Conservation (phyloP, 1,140 invertebrate species). For the Littorina saxatilis region DNA sequence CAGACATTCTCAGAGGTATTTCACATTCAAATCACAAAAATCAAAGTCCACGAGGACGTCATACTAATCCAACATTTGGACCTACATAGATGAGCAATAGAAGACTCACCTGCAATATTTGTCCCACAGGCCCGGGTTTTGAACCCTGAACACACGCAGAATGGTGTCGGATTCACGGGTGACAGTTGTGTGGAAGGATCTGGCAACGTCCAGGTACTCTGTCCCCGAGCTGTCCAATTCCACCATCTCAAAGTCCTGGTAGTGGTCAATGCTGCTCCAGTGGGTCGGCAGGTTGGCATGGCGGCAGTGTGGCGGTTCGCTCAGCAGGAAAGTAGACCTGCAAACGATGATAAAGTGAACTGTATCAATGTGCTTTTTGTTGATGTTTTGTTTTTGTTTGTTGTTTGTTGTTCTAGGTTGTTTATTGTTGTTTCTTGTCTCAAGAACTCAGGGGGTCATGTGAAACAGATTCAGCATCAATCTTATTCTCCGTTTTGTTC, state of each 20-base stretch:
- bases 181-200: neutral
- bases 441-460: too few relatives aligned
- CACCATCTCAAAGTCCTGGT: constrained; percentile 14
- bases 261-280: neutral
- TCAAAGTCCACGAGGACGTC: too few relatives aligned
- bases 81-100: too few relatives aligned
- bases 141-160: constrained; percentile 38
- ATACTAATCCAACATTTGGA: too few relatives aligned
- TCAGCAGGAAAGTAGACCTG: constrained; percentile 13
- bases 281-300: neutral
- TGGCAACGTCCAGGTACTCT: constrained; percentile 17
- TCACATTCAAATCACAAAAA: too few relatives aligned
- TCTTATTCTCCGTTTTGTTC: too few relatives aligned
- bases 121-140: constrained; percentile 43
- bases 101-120: constrained; percentile 43
- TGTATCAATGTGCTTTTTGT: too few relatives aligned
- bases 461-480: too few relatives aligned
- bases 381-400: neutral
- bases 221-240: constrained; percentile 29
- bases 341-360: too few relatives aligned
- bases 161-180: neutral
- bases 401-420: too few relatives aligned
- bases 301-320: neutral
- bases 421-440: too few relatives aligned
- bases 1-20: too few relatives aligned